These are phyloP conservation scores for Chymomyza fuscimana DNA, from an alignment of 2,888 invertebrate species.

Conservation along the genomic window DNA sequence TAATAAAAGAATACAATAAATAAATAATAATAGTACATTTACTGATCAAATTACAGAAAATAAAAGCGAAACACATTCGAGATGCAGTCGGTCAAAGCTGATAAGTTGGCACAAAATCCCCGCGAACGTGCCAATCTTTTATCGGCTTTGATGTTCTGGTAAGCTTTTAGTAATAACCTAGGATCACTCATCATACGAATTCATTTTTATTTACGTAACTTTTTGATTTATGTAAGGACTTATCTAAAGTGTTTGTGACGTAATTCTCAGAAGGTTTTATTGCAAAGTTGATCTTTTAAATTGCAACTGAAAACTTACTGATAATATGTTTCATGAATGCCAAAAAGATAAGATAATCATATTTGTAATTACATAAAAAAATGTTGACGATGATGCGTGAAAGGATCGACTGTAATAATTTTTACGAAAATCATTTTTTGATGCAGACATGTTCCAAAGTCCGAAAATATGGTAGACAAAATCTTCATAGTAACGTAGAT, in stretches of 20 bases:
- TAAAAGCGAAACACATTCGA: background rate
- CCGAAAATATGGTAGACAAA: no score
- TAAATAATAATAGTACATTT: background rate
- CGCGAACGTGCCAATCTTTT: conserved; percentile 82
- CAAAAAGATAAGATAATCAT: conserved; percentile 44
- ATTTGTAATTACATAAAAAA: conserved; percentile 28
- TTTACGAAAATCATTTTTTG: no score
- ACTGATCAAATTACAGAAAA: background rate
- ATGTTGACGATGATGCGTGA: background rate
- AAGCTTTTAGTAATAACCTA: conserved; percentile 39
- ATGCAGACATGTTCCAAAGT: no score
- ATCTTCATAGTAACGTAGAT: no score
- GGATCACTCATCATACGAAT: background rate
- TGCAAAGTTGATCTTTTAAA: conserved; percentile 24
- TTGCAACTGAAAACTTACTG: conserved; percentile 6
- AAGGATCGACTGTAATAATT: no score
- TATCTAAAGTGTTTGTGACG: background rate
- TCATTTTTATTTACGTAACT: conserved; percentile 10
- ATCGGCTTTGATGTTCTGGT: conserved; percentile 84
- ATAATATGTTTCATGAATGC: background rate
- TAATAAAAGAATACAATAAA: no score
- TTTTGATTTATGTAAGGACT: background rate
- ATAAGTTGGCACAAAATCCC: conserved; percentile 81
- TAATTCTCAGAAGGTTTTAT: conserved; percentile 14
- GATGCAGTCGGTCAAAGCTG: conserved; percentile 75